A percentile compares a stretch with the other conserved stretches of the same genome.
phyloP scores from a whole-genome alignment of 2,888 invertebrate genomes.

The Acanthosepion pharaonis region DNA sequence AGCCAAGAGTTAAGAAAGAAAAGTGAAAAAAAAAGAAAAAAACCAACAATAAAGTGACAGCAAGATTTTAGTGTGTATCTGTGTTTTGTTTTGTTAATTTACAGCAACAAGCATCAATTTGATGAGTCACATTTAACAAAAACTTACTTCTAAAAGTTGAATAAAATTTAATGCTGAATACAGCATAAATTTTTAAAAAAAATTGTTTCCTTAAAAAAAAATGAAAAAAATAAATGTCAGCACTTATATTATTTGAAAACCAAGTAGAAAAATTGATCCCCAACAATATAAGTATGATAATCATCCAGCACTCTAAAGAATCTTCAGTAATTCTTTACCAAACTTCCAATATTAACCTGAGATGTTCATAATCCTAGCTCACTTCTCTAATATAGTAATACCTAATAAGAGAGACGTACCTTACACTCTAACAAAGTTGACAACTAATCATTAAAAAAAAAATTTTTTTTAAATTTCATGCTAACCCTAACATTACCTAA shows the following conservation, averaged over 20 bases:
- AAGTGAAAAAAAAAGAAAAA: background rate
- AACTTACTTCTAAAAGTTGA: background rate
- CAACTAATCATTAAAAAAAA: background rate
- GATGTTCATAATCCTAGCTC: background rate
- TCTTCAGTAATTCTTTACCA: background rate
- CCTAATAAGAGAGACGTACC: background rate
- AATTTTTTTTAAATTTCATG: background rate
- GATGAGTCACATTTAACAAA: background rate
- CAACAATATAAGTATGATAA: background rate
- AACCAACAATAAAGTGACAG: background rate
- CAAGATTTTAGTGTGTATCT: background rate
- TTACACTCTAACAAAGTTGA: background rate
- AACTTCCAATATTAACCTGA: background rate
- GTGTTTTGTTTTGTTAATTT: background rate
- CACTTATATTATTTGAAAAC: background rate
- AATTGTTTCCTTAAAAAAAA: background rate
- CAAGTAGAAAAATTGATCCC: background rate
- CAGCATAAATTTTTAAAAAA: background rate
- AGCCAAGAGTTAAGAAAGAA: background rate
- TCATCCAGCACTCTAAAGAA: background rate
- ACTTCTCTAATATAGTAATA: background rate
- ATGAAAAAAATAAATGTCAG: no score
- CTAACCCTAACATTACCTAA: background rate
- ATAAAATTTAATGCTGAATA: background rate
- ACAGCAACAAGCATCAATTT: background rate